phyloP scores from a whole-genome alignment of 2,113 vertebrate genomes.

The Telmatochromis bifrenatus region DNA sequence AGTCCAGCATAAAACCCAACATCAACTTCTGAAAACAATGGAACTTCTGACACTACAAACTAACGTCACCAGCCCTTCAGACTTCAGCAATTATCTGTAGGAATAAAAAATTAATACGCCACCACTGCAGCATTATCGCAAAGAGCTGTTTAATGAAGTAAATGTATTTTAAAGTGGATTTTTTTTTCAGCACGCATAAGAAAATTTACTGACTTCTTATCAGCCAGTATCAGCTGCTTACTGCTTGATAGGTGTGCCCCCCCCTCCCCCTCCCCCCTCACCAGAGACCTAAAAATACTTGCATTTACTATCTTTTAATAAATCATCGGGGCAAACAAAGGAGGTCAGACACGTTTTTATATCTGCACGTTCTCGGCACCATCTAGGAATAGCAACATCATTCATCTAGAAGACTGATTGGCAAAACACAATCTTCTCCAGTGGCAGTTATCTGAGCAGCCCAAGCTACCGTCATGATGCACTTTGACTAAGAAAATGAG shows the following conservation, averaged over 20 bases:
- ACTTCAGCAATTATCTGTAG: not conserved
- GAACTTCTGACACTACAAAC: not conserved
- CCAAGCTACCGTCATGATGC: not conserved
- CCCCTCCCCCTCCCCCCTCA: not conserved
- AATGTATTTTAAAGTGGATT: not conserved
- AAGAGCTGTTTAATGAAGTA: not conserved
- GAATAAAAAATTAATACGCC: not conserved
- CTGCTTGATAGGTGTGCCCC: not conserved
- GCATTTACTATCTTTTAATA: slow-evolving; percentile 13
- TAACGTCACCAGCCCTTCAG: not conserved
- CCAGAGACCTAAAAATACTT: not conserved
- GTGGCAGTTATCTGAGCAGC: not conserved
- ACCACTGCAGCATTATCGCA: not conserved
- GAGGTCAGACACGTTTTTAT: not conserved
- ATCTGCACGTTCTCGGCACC: not conserved
- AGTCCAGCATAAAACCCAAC: not conserved
- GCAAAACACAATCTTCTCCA: not conserved
- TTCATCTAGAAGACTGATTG: not conserved
- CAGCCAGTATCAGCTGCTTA: not conserved
- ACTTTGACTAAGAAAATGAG: not conserved
- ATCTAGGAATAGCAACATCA: not conserved
- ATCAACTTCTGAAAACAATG: not conserved
- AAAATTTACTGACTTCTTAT: not conserved
- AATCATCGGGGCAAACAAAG: not conserved
- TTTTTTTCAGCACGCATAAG: not conserved